Evolutionary conservation across 2,888 invertebrate species (phyloP).

Genomic region (Phengaris alcon): DNA sequence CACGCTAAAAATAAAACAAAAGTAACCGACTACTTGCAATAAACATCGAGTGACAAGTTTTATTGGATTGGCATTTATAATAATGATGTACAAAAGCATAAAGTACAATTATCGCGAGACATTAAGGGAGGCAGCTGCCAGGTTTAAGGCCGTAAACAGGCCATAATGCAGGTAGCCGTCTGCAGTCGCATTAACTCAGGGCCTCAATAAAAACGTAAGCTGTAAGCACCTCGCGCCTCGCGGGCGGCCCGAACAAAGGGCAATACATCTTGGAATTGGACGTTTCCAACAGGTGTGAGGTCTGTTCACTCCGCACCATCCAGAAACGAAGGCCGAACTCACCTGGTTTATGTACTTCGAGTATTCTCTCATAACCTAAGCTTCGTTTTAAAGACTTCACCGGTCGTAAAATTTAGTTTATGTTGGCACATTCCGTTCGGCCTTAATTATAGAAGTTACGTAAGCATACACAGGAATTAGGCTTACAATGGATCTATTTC

Average conservation of each 20-base stretch:
- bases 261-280: constrained; percentile 64
- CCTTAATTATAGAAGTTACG: constrained; percentile 63
- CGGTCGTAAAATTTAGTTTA: constrained; percentile 66
- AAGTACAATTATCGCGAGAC: constrained; percentile 19
- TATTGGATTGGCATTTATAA: constrained; percentile 7
- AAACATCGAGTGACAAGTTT: constrained; percentile 12
- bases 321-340: constrained; percentile 57
- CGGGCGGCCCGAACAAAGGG: constrained; percentile 68
- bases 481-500: constrained; percentile 22
- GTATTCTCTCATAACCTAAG: constrained; percentile 68
- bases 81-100: constrained; percentile 21
- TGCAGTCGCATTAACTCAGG: constrained; percentile 54
- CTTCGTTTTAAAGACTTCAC: constrained; percentile 59
- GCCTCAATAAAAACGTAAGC: constrained; percentile 56
- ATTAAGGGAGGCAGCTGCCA: not conserved
- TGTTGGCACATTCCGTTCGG: constrained; percentile 60
- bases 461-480: constrained; percentile 43
- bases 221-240: constrained; percentile 50
- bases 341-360: constrained; percentile 65
- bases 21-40: not conserved
- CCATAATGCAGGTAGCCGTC: constrained; percentile 37
- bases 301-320: constrained; percentile 59
- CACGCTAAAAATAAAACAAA: not conserved
- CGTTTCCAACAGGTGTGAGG: constrained; percentile 68
- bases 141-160: constrained; percentile 2